Conservation (phyloP, 2,888 invertebrate species). For the Julus scanicus region DNA sequence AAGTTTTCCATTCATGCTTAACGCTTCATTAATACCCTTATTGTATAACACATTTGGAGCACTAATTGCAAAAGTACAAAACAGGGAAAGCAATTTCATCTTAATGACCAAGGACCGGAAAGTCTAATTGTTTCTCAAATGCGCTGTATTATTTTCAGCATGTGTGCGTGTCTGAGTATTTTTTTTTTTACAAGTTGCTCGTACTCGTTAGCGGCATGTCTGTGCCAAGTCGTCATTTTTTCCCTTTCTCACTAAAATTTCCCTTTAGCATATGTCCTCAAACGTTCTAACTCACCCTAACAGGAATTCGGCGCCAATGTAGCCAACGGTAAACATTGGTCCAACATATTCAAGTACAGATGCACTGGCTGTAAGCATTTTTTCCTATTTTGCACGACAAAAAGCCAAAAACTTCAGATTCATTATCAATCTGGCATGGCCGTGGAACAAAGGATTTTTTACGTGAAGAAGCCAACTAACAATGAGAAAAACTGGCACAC, state of each 20-base stretch:
- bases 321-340: not conserved
- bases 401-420: not conserved
- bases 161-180: not conserved
- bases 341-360: not conserved
- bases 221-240: not conserved
- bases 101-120: not conserved
- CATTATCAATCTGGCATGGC: not conserved
- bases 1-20: not conserved
- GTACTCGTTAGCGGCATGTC: conserved; percentile 26
- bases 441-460: not conserved
- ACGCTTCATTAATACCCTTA: not conserved
- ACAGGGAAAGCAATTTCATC: not conserved
- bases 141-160: not conserved
- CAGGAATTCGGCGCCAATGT: not conserved
- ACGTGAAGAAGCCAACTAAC: not conserved
- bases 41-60: not conserved
- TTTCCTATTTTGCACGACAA: not conserved
- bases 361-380: not conserved
- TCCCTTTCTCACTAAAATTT: not conserved
- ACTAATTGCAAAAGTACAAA: conserved; percentile 1
- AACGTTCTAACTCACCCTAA: not conserved
- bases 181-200: not conserved
- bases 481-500: not conserved
- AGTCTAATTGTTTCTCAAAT: conserved; percentile 9
- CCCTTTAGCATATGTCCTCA: not conserved